Evolutionary conservation across 2,888 invertebrate genomes (phyloP).

Genomic region (Troglohyphantes excavatus): DNA sequence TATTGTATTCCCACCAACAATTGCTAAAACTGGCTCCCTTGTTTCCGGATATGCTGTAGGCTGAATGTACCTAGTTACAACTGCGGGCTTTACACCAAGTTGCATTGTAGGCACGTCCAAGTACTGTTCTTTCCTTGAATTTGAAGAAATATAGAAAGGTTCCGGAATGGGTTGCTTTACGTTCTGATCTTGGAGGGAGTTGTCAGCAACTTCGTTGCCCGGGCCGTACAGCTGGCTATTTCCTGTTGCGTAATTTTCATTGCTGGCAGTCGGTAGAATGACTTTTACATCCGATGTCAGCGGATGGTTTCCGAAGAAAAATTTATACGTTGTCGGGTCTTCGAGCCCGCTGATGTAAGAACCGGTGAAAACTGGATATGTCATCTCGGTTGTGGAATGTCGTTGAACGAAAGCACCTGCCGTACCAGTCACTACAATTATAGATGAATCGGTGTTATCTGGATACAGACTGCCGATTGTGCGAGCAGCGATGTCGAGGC

Average conservation of each 20-base stretch:
- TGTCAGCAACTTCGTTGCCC: conserved; percentile 32
- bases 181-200: conserved; percentile 3
- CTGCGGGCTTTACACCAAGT: conserved; percentile 28
- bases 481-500: conserved; percentile 44
- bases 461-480: conserved; percentile 56
- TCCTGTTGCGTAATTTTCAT: background rate
- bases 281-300: conserved; percentile 51
- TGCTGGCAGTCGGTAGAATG: conserved; percentile 16
- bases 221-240: conserved; percentile 29
- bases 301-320: conserved; percentile 81
- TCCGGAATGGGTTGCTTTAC: conserved; percentile 8
- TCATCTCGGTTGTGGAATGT: conserved; percentile 80
- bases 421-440: conserved; percentile 81
- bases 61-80: conserved; percentile 63
- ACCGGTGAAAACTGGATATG: conserved; percentile 82
- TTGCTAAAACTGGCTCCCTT: conserved; percentile 29
- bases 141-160: conserved; percentile 30
- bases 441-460: conserved; percentile 44
- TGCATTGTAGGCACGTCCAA: background rate
- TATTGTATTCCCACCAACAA: conserved; percentile 43
- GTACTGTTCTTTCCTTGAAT: conserved; percentile 2
- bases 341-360: conserved; percentile 80
- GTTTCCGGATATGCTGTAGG: conserved; percentile 59
- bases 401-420: conserved; percentile 81
- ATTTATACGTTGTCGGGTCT: conserved; percentile 81